These are phyloP conservation scores for Lepilemur ruficaudatus DNA, from an alignment of 2,797 vertebrate genomes.

Conservation along the genomic window DNA sequence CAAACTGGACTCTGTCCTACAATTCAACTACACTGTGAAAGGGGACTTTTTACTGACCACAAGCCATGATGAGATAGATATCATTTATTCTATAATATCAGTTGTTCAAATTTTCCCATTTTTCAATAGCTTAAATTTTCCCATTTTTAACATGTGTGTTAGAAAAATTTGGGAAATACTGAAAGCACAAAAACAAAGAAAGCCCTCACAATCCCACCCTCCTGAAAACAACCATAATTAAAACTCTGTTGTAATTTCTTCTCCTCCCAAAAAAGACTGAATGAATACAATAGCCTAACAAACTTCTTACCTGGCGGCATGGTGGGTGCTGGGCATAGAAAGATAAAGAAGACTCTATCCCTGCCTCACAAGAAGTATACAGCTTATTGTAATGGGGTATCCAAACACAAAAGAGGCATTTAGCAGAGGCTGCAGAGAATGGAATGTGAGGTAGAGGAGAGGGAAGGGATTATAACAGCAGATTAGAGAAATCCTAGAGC, in stretches of 20 bases:
- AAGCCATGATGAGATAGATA: background rate
- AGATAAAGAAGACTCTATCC: background rate
- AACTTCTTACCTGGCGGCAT: background rate
- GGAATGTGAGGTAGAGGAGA: background rate
- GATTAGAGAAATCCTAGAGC: slow-evolving; percentile 18
- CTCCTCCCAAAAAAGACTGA: background rate
- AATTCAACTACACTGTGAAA: background rate
- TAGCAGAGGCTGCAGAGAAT: background rate
- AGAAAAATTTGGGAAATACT: background rate
- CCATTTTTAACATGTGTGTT: background rate
- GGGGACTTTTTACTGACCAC: background rate
- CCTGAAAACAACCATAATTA: background rate
- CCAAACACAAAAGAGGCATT: slow-evolving; percentile 29
- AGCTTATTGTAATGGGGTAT: background rate
- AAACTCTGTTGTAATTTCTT: background rate
- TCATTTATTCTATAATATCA: background rate
- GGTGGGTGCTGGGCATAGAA: background rate
- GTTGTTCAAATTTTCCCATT: slow-evolving; percentile 1
- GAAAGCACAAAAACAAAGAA: background rate
- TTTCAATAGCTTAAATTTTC: slow-evolving; percentile 2
- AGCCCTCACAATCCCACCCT: background rate
- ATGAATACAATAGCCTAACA: background rate
- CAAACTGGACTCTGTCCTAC: background rate
- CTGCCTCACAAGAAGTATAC: background rate
- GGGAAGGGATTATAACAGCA: background rate